Percentiles rank a stretch among this genome's conserved stretches.
These are phyloP conservation scores for Axis porcinus DNA, from an alignment of 2,113 vertebrate genomes.

Conservation along the genomic window DNA sequence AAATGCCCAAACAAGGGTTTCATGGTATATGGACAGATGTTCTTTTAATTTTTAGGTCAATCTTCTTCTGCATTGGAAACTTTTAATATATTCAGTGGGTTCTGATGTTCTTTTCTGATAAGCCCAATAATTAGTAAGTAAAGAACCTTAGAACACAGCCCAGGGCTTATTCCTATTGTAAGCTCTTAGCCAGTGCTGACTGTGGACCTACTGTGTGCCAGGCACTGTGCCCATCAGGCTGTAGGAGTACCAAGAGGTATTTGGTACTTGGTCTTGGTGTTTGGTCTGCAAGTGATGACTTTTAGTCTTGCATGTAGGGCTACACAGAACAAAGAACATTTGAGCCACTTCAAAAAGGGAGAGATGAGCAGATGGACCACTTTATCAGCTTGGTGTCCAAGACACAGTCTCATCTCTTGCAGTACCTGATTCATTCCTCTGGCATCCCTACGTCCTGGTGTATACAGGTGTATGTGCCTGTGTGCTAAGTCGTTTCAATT, in stretches of 20 bases:
- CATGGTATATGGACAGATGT: neutral
- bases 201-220: neutral
- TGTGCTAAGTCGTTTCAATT: neutral
- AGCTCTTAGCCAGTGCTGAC: neutral
- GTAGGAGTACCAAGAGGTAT: neutral
- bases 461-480: neutral
- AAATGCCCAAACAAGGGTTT: neutral
- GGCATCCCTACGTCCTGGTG: neutral
- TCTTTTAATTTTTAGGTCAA: neutral
- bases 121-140: neutral
- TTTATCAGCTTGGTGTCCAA: neutral
- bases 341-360: neutral
- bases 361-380: neutral
- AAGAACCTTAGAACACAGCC: neutral
- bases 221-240: accelerated
- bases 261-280: neutral
- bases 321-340: neutral
- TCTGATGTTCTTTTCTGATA: neutral
- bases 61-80: neutral
- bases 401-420: neutral
- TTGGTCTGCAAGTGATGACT: neutral
- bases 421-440: neutral
- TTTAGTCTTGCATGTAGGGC: neutral
- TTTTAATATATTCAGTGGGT: neutral
- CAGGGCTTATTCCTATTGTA: neutral